phyloP scores from a whole-genome alignment of 2,888 invertebrate species.

The Oscheius sp. region DNA sequence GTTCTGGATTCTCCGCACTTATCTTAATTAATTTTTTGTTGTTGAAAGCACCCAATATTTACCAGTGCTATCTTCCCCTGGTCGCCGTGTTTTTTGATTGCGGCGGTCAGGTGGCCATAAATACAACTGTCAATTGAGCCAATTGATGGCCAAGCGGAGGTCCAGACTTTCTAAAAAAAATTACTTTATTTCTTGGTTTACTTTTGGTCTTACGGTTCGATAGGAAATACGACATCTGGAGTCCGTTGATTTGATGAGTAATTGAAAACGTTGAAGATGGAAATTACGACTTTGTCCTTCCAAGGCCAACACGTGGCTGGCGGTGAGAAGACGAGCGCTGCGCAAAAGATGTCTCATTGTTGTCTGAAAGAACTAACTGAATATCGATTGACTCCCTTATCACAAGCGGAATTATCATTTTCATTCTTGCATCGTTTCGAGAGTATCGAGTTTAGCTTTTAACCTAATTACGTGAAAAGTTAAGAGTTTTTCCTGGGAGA shows the following conservation, averaged over 20 bases:
- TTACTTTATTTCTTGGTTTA: background rate
- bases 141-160: constrained; percentile 14
- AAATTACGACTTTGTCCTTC: constrained; percentile 8
- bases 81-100: constrained; percentile 1
- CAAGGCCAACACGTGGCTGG: background rate
- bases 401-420: too few relatives aligned
- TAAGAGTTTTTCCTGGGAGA: too few relatives aligned
- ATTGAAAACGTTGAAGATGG: background rate
- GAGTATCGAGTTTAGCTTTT: too few relatives aligned
- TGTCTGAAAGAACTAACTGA: too few relatives aligned
- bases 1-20: constrained; percentile 2
- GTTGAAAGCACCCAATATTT: background rate
- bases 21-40: too few relatives aligned
- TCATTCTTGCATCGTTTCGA: too few relatives aligned
- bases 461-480: too few relatives aligned
- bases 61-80: background rate
- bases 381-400: too few relatives aligned
- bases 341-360: constrained; percentile 3
- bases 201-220: background rate
- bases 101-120: background rate
- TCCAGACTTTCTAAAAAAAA: constrained; percentile 1
- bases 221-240: background rate
- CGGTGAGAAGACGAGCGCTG: background rate
- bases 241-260: background rate
- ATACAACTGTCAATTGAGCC: constrained; percentile 18